A percentile compares a stretch with the other conserved stretches of the same genome.
Conservation (phyloP, 1,140 invertebrate genomes). For the Archegozetes longisetosus region DNA sequence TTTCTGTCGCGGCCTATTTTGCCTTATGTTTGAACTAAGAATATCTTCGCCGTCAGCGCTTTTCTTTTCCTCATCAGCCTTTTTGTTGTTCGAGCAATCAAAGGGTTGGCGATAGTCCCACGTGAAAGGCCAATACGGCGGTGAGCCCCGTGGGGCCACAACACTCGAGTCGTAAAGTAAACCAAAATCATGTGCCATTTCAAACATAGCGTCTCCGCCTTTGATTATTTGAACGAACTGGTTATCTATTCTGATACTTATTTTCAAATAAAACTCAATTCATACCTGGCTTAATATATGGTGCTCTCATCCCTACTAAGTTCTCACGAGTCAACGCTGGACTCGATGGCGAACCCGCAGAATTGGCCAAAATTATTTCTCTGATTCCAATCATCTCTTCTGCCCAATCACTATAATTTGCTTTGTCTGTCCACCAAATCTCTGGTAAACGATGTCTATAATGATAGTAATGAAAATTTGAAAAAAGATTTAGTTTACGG, state of each 20-base stretch:
- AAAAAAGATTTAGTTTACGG: neutral
- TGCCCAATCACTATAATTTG: constrained; percentile 17
- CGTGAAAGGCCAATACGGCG: constrained; percentile 87
- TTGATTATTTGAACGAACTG: neutral
- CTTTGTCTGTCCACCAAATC: constrained; percentile 18
- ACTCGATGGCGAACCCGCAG: constrained; percentile 5
- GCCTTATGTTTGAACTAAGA: neutral
- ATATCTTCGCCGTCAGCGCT: neutral
- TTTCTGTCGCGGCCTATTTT: neutral
- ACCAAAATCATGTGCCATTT: constrained; percentile 47
- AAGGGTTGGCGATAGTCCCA: constrained; percentile 45
- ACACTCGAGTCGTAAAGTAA: constrained; percentile 83
- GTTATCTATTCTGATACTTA: neutral
- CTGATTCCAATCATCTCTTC: constrained; percentile 19
- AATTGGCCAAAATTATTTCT: constrained; percentile 15
- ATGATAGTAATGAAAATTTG: neutral
- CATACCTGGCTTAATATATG: constrained; percentile 25
- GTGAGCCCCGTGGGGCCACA: constrained; percentile 56
- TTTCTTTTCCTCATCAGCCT: neutral
- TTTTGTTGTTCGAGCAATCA: constrained; percentile 13
- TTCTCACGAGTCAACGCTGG: constrained; percentile 13
- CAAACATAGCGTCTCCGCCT: constrained; percentile 22
- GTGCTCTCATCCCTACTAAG: constrained; percentile 26
- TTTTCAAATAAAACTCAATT: neutral
- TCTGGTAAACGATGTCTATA: constrained; percentile 16